Evolutionary conservation across 2,888 invertebrate species (phyloP).

Genomic region (Prenolepis imparis): DNA sequence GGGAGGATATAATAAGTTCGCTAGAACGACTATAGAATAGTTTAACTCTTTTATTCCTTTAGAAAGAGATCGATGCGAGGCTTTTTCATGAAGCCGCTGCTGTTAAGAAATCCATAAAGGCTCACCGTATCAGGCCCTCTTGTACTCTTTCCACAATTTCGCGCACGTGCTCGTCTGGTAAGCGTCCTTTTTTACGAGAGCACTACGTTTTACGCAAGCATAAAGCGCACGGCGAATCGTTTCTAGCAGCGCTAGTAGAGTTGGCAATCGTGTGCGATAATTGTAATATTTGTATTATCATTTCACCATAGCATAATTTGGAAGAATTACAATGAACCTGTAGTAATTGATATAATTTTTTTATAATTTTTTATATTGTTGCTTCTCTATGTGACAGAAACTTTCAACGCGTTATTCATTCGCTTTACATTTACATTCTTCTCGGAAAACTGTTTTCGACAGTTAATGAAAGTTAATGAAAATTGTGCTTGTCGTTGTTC

Average conservation of each 20-base stretch:
- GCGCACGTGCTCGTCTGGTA: constrained; percentile 59
- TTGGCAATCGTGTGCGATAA: constrained; percentile 13
- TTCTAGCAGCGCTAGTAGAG: not conserved
- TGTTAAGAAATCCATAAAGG: constrained; percentile 48
- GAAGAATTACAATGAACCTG: not conserved
- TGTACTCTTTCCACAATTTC: constrained; percentile 59
- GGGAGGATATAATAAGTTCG: constrained; percentile 3
- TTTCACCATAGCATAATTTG: not conserved
- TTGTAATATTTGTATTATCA: constrained; percentile 1
- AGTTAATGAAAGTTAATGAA: no score
- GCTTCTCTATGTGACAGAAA: not conserved
- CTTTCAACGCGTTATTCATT: not conserved
- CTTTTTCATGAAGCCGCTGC: constrained; percentile 23
- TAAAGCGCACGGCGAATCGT: constrained; percentile 60
- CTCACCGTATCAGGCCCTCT: constrained; percentile 11
- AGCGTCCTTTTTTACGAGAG: constrained; percentile 47
- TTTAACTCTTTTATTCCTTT: constrained; percentile 9
- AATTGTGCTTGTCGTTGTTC: not conserved
- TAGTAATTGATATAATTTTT: not conserved
- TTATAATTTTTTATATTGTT: not conserved
- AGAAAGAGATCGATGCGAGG: constrained; percentile 16
- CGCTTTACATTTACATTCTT: not conserved
- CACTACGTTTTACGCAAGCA: constrained; percentile 60
- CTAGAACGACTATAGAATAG: not conserved
- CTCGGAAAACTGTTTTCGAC: not conserved